Evolutionary conservation across 2,113 vertebrate genomes (phyloP).

Genomic region (Peromyscus maniculatus): DNA sequence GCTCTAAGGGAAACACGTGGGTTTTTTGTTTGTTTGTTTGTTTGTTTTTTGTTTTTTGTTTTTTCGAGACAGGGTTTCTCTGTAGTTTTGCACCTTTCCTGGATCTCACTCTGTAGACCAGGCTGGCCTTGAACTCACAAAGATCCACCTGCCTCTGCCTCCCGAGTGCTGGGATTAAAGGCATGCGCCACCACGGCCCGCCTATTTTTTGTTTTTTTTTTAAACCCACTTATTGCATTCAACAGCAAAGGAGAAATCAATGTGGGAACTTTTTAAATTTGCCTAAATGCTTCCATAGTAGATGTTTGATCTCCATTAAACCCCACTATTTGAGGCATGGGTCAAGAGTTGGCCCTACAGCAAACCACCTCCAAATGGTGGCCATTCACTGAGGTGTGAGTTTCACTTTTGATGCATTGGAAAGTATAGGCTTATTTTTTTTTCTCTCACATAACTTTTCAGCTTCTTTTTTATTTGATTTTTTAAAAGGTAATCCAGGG

Average conservation of each 20-base stretch:
- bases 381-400: too few relatives aligned
- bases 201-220: background rate
- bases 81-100: too few relatives aligned
- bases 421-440: background rate
- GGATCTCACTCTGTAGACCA: too few relatives aligned
- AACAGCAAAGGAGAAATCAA: background rate
- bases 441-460: background rate
- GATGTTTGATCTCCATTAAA: background rate
- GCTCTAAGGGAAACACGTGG: background rate
- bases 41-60: too few relatives aligned
- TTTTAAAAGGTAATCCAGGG: conserved; percentile 41
- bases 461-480: background rate
- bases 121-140: too few relatives aligned
- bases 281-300: background rate
- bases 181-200: too few relatives aligned
- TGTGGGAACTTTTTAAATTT: background rate
- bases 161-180: too few relatives aligned
- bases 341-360: background rate
- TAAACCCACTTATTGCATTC: background rate
- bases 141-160: too few relatives aligned
- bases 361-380: too few relatives aligned
- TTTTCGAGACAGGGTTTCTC: too few relatives aligned
- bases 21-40: background rate
- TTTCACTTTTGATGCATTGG: background rate
- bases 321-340: background rate